Evolutionary conservation across 2,888 invertebrate genomes (phyloP).

Genomic region (Pristionchus japonicus): DNA sequence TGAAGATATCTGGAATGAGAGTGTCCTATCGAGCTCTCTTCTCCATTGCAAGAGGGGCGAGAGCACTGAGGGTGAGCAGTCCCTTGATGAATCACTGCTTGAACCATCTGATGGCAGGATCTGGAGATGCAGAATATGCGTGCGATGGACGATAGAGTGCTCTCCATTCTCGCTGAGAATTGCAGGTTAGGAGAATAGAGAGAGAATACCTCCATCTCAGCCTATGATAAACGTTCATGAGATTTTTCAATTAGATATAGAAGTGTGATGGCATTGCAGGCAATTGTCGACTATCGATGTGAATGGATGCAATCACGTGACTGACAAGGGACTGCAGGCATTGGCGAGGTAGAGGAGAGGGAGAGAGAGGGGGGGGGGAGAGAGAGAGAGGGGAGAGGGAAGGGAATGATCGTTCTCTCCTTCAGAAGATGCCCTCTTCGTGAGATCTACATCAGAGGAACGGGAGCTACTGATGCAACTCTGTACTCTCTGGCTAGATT

Average conservation of each 20-base stretch:
- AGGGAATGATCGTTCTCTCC: neutral
- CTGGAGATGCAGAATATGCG: slow-evolving; percentile 73
- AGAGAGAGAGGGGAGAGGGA: neutral
- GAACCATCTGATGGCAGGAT: slow-evolving; percentile 55
- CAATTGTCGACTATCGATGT: slow-evolving; percentile 62
- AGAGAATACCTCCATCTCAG: neutral
- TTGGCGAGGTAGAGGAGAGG: slow-evolving; percentile 61
- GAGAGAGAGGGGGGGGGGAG: neutral
- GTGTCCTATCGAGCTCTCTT: slow-evolving; percentile 72
- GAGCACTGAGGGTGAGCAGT: slow-evolving; percentile 50
- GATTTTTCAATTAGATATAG: no score
- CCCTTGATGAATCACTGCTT: neutral
- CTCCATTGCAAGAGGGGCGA: slow-evolving; percentile 72
- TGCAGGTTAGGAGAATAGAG: slow-evolving; percentile 53
- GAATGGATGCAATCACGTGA: slow-evolving; percentile 73
- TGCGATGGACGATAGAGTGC: slow-evolving; percentile 73
- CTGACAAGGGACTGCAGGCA: slow-evolving; percentile 72
- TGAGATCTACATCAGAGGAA: slow-evolving; percentile 73
- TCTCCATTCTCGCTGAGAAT: slow-evolving; percentile 69
- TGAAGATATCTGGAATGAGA: slow-evolving; percentile 68
- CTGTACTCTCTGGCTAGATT: slow-evolving; percentile 72
- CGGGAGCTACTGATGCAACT: slow-evolving; percentile 72
- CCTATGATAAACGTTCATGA: neutral
- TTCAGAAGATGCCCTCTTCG: slow-evolving; percentile 64
- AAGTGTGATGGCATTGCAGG: neutral